Evolutionary conservation across 1,140 invertebrate genomes (phyloP).

Genomic region (Melipona quadrifasciata): DNA sequence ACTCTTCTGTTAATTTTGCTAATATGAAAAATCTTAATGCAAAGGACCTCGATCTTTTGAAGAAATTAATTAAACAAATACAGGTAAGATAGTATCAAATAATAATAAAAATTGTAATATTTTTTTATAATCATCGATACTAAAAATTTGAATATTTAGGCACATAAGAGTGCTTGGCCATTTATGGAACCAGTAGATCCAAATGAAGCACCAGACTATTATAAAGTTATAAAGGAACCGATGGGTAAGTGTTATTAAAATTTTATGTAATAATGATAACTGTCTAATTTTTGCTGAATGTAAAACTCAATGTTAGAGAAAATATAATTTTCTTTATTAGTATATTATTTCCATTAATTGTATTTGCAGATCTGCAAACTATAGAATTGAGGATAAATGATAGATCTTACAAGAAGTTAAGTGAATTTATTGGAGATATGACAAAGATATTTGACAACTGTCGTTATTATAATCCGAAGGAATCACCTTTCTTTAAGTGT

Average conservation of each 20-base stretch:
- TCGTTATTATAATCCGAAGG: conserved; percentile 97
- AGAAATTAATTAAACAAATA: conserved; percentile 94
- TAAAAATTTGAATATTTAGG: conserved; percentile 80
- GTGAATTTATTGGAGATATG: conserved; percentile 98
- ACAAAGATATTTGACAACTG: conserved; percentile 99
- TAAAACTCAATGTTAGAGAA: neutral
- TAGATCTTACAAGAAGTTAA: conserved; percentile 92
- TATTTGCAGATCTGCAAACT: conserved; percentile 93
- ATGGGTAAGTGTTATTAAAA: conserved; percentile 90
- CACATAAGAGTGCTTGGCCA: conserved; percentile 97
- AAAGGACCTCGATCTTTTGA: conserved; percentile 92
- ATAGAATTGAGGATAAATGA: conserved; percentile 94
- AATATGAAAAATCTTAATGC: conserved; percentile 93
- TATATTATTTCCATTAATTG: conserved; percentile 44
- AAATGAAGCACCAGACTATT: conserved; percentile 97
- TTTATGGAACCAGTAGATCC: conserved; percentile 98
- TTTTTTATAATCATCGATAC: conserved; percentile 37
- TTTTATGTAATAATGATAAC: neutral
- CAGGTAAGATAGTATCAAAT: conserved; percentile 84
- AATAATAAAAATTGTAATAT: neutral
- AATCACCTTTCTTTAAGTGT: conserved; percentile 97
- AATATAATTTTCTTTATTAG: neutral
- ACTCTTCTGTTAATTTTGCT: conserved; percentile 92
- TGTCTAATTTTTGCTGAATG: neutral
- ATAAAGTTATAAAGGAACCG: conserved; percentile 98